Base-by-base conservation (phyloP, 2,888 invertebrate genomes). In the Dasysyrphus albostriatus region DNA sequence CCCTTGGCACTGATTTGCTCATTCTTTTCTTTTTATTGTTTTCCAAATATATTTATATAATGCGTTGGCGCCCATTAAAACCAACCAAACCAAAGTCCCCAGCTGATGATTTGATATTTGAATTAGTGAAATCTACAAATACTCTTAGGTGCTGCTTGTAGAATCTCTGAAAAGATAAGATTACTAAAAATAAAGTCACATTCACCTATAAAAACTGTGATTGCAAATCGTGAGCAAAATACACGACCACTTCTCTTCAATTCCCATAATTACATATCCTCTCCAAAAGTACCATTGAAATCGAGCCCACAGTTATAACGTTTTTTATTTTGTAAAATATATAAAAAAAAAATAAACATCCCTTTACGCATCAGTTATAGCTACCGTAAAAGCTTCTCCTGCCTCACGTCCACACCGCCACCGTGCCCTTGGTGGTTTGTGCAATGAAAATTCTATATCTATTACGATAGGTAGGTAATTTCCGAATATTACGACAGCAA, bases 401-500 rank as follows among this genome's bases (percentile, higher is more conserved):
- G 4, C 37, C 37, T 3, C 37, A 2, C 10, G 10, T 39, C 34
- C 2, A 0, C 10, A 10, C 37, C 16, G 0, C 61, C 37, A 10
- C 10, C 16, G 47, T 49, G 63, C 67, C 67, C 3, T 49, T 67
- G 56, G 51, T 49, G 67, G 74, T 51, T 74, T 67, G 37, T 42
- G 67, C 69, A 78, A 75, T 78, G 78, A 61, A 87, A 87, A 70
- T 79, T 87, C 87, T 83, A 87, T 83, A 87, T 87, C 87, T 78
- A 58, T 79, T 83, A 44, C 44, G 74, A 75, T 78, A 87, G 78
- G 75, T 79, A 83, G 78, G 79, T 79, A 87, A 83, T 87, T 83
- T 61, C 78, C 78, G 83, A 83, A 83, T 87, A 87, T 87, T 87
- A 87, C 82, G 87, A 79, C 65, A 58, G 87, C 75, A 87, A 87